These are phyloP conservation scores for Orbicella faveolata DNA, from an alignment of 64 coral and sea anemone species.

Conservation along the genomic window DNA sequence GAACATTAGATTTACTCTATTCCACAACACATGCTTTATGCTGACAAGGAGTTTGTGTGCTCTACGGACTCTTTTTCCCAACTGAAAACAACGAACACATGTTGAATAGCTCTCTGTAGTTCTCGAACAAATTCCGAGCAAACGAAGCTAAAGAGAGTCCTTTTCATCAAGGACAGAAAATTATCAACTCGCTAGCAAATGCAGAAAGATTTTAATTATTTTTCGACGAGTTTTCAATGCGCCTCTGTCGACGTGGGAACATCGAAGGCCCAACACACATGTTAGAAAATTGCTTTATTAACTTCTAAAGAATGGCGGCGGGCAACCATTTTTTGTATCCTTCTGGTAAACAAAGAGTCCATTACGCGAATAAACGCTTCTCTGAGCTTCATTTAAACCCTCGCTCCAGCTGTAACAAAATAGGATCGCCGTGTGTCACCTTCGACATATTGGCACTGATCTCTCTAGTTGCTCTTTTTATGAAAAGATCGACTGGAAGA, in stretches of 20 bases:
- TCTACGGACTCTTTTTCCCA: background rate
- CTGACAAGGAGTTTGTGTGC: background rate
- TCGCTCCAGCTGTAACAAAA: slow-evolving; percentile 6
- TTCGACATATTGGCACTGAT: background rate
- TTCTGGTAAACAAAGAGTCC: slow-evolving; percentile 36
- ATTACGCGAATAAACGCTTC: slow-evolving; percentile 21
- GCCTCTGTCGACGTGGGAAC: background rate
- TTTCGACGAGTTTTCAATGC: background rate
- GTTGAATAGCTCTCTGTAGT: background rate
- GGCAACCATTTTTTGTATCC: slow-evolving; percentile 23
- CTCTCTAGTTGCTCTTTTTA: background rate
- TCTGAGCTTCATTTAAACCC: background rate
- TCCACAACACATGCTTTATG: background rate
- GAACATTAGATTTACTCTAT: background rate
- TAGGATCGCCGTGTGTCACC: background rate
- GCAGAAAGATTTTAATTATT: slow-evolving; percentile 2
- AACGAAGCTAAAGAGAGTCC: background rate
- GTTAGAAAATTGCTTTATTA: slow-evolving; percentile 15
- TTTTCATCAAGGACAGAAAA: background rate
- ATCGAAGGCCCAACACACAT: slow-evolving; percentile 7
- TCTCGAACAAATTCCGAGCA: background rate
- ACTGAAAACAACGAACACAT: background rate
- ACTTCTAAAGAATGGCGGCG: slow-evolving; percentile 37
- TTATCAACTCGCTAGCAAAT: too few species aligned
- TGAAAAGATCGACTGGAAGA: background rate